Percentiles rank a stretch among this genome's conserved stretches.
phyloP scores from a whole-genome alignment of 2,797 vertebrate species.

The Parauchenoglanis punctatus region DNA sequence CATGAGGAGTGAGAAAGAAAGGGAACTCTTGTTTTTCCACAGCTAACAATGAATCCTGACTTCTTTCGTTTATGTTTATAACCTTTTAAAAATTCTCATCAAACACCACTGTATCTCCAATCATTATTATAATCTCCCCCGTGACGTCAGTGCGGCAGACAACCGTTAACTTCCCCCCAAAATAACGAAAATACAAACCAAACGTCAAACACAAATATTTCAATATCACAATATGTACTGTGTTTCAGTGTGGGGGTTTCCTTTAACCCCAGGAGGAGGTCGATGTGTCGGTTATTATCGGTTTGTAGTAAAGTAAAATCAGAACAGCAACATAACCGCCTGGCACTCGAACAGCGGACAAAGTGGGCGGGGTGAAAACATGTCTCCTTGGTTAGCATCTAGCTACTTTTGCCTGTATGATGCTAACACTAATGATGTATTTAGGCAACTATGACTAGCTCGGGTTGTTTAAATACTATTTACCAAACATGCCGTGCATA shows the following conservation, averaged over 20 bases:
- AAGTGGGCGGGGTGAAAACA: constrained; percentile 60
- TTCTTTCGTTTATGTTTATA: background rate
- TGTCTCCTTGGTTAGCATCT: constrained; percentile 43
- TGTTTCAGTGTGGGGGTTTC: background rate
- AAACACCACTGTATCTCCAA: background rate
- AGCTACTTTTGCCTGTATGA: constrained; percentile 33
- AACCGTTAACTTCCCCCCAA: background rate
- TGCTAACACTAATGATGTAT: constrained; percentile 40
- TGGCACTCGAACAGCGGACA: constrained; percentile 3
- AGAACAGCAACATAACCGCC: background rate
- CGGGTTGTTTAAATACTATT: background rate
- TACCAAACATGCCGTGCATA: background rate
- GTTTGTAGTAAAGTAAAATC: background rate
- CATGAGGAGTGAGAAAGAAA: background rate
- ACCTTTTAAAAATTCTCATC: background rate
- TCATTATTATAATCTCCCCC: background rate
- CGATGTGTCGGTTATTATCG: background rate
- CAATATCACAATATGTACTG: no score
- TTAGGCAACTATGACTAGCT: background rate
- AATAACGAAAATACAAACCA: background rate
- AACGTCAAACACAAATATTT: background rate
- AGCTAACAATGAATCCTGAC: background rate
- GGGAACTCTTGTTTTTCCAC: background rate
- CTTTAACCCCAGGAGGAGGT: background rate
- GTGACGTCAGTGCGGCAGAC: constrained; percentile 15